Conservation (phyloP, 2,888 invertebrate species). For the Stratiomys singularior region DNA sequence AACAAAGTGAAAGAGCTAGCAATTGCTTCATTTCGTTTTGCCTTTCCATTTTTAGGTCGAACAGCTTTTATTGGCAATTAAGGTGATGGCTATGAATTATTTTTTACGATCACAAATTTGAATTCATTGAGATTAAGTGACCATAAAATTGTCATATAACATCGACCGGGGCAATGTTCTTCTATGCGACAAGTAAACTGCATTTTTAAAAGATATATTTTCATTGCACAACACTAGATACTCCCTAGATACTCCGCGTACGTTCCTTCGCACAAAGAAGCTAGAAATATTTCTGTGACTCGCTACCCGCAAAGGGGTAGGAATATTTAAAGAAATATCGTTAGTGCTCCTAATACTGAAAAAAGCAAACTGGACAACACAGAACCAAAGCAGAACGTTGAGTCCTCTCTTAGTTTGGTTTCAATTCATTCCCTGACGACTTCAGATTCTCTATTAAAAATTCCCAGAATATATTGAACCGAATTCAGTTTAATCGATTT, state of each 20-base stretch:
- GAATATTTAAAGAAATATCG: no score
- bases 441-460: no score
- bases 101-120: slow-evolving; percentile 56
- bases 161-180: slow-evolving; percentile 50
- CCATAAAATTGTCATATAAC: slow-evolving; percentile 57
- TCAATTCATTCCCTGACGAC: no score
- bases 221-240: slow-evolving; percentile 13
- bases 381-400: no score
- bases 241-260: slow-evolving; percentile 4
- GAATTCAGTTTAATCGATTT: no score
- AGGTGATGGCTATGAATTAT: slow-evolving; percentile 51
- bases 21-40: neutral
- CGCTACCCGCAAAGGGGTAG: no score
- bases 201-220: slow-evolving; percentile 32
- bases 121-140: slow-evolving; percentile 57
- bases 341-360: no score
- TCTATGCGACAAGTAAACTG: slow-evolving; percentile 36
- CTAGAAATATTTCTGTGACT: neutral
- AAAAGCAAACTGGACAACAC: no score
- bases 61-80: slow-evolving; percentile 49
- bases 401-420: no score
- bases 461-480: no score
- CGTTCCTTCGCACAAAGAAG: neutral
- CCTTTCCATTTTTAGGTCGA: slow-evolving; percentile 5
- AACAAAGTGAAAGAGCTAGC: no score